Conservation (phyloP, 2,113 vertebrate species). For the Sapajus apella region DNA sequence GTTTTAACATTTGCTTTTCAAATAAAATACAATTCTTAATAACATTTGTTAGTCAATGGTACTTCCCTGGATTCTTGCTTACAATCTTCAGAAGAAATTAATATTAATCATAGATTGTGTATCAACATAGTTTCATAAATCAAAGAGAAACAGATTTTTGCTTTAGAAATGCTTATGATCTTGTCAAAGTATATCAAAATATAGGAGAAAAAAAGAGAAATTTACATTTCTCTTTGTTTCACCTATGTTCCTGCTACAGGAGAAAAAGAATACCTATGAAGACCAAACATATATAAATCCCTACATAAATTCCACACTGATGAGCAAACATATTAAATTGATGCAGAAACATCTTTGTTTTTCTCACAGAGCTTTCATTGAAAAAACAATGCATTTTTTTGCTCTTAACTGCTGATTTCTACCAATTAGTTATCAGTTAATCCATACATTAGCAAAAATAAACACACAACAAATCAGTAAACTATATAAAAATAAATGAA, state of each 20-base stretch:
- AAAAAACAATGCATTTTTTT: not conserved
- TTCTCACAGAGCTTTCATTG: not conserved
- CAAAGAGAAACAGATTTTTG: not conserved
- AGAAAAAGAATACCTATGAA: not conserved
- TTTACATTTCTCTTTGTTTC: no score
- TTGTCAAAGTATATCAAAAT: not conserved
- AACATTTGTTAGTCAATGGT: not conserved
- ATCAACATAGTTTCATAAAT: not conserved
- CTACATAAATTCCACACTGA: not conserved
- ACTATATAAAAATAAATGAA: not conserved
- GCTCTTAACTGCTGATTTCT: not conserved
- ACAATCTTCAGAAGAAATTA: slow-evolving; percentile 37
- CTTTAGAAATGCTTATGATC: not conserved
- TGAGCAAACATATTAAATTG: not conserved
- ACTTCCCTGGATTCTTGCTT: not conserved
- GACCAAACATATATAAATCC: not conserved
- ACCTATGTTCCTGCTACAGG: not conserved
- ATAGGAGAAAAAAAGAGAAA: not conserved
- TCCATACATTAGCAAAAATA: not conserved
- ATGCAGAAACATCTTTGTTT: not conserved
- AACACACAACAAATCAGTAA: not conserved
- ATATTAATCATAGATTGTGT: not conserved
- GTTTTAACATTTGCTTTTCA: slow-evolving; percentile 9
- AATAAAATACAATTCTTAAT: not conserved
- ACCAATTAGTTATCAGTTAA: not conserved